Evolutionary conservation across 92 coral and sea anemone species (phyloP), one percentile per base, ranked within the genome.

Genomic region (Epizoanthus rinbou): DNA sequence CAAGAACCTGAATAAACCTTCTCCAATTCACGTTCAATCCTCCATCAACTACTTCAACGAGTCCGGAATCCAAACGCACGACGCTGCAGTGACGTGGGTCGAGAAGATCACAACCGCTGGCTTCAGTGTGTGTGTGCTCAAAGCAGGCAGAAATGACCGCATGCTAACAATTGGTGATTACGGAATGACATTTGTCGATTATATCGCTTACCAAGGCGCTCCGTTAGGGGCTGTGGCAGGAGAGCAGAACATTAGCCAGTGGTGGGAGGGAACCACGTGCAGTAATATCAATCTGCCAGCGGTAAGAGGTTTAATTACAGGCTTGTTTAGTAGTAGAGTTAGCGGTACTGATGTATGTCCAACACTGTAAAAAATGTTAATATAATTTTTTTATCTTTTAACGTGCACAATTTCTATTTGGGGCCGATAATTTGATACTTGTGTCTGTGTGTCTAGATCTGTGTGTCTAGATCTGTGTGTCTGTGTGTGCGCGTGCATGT

Each of bases 241-340:
- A 1, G 91, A 92, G 9, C 91, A 87, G 90, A 22, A 63, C 52
- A 59, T 92, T 5, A 63, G 75, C 9, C 85, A 83, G 39, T 92
- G 95, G 95, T 92, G 95, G 95, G 95, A 92, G 79, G 95, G 95
- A 0, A 92, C 95, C 28, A 87, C 88, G 3, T 92, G 95, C 76
- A 89, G 85, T 64, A 57, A 70, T 19, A 74, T 89, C 37, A 39
- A 21, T 54, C 58, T 92, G 5, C 95, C 95, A 11, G 57, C 83
- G 91, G 95, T 92, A 59, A 1, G 80, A 21, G 28, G 25, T 9
- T 62, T 11, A 6, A 28, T 22, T 8, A 16, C 67, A 62, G 24
- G 50, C 9, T 43, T 43, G 10, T 43, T 7, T 43, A 28, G 31
- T 28, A 28, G 31, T 28, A 28, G 31, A 28, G 31, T 28, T 28